Base-by-base conservation (phyloP, 1,140 invertebrate species). In the Lepidurus packardi region DNA sequence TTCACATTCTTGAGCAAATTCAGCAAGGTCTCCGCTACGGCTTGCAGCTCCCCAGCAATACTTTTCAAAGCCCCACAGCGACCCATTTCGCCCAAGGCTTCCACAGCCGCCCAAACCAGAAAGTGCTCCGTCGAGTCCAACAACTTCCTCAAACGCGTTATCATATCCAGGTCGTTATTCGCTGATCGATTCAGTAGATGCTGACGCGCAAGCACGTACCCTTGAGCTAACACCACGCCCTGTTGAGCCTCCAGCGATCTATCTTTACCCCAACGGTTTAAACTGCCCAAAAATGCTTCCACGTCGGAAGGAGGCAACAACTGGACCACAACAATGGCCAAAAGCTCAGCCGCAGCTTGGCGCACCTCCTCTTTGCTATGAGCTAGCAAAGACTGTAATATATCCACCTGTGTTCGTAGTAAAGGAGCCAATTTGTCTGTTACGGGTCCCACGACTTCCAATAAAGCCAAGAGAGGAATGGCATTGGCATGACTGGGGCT, bases 351-450 rank as follows among this genome's bases (percentile, higher is more conserved):
- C 7, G 89, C 88, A 43, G 88, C 85, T 81, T 92, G 89, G 47
- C 92, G 86, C n/a, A 94, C 87, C 73, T 93, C 91, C 82, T 92
- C 92, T 80, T 91, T 90, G 9, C 88, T 89, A n/a, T 90, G 91
- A 42, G 86, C 88, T 74, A 93, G 87, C 74, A 92, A 86, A 80
- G 87, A 89, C 83, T 86, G 80, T 16, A 85, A 81, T 42, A 75
- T 34, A 76, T 75, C 76, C 16, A 91, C 82, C 73, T 91, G 86
- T 34, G 87, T 85, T 1, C 87, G 83, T 81, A 88, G 85, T 79
- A 88, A 85, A 13, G 87, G 82, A 7, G 90, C 85, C 81, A 92
- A 86, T 73, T 88, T 84, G 65, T 89, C 85, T 1, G 91, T 89
- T 73, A 90, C 87, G 81, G 90, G 90, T 8, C 92, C 92, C 41